These are phyloP conservation scores for Saccostrea glomerata DNA, from an alignment of 1,140 invertebrate species.

Conservation along the genomic window DNA sequence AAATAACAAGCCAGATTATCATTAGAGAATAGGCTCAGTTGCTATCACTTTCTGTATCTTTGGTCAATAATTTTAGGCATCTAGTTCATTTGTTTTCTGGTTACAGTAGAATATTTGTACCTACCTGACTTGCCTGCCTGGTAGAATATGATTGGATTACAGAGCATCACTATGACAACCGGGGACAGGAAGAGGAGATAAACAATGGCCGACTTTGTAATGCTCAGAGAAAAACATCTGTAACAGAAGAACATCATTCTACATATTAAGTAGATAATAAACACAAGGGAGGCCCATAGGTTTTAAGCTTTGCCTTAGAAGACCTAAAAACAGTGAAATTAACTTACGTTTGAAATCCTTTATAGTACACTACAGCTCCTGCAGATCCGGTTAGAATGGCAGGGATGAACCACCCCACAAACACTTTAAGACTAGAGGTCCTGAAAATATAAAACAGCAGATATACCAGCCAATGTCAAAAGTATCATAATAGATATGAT, in stretches of 20 bases:
- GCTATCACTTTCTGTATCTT: not conserved
- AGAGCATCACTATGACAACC: constrained; percentile 35
- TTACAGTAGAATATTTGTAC: not conserved
- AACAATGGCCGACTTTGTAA: not conserved
- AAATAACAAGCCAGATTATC: not conserved
- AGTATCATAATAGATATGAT: too few species aligned
- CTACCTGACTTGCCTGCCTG: constrained; percentile 51
- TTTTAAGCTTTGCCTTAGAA: too few species aligned
- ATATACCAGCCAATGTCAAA: not conserved
- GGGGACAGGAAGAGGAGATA: constrained; percentile 47
- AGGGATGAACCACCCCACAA: not conserved
- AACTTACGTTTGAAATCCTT: not conserved
- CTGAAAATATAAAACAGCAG: not conserved
- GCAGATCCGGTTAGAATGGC: not conserved
- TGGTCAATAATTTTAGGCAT: not conserved
- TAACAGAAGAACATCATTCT: not conserved
- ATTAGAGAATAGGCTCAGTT: not conserved
- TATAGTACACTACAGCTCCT: not conserved
- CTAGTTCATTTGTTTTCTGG: not conserved
- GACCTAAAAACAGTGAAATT: not conserved
- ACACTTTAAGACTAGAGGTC: not conserved
- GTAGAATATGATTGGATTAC: constrained; percentile 49
- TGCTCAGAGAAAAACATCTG: not conserved
- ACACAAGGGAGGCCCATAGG: too few species aligned
- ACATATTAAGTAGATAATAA: not conserved